Percentiles rank a stretch among this genome's conserved stretches.
Evolutionary conservation across 2,888 invertebrate species (phyloP).

Genomic region (Thymelicus sylvestris): DNA sequence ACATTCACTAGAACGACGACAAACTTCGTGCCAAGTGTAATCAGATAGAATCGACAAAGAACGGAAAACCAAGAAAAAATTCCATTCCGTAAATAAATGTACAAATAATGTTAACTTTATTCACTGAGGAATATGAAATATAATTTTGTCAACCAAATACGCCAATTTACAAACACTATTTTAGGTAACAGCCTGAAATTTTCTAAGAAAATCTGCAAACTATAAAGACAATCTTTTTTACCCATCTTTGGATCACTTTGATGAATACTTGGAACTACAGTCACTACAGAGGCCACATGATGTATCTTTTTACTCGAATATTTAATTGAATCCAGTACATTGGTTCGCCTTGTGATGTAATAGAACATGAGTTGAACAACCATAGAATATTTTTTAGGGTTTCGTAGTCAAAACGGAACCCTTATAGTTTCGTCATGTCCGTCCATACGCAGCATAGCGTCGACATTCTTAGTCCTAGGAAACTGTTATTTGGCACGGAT

Average conservation of each 20-base stretch:
- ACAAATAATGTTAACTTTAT: conserved; percentile 40
- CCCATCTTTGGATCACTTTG: conserved; percentile 44
- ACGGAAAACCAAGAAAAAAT: conserved; percentile 23
- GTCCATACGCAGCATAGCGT: too few species aligned
- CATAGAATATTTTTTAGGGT: too few species aligned
- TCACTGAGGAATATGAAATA: conserved; percentile 8
- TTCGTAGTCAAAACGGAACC: too few species aligned
- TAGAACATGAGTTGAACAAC: not conserved
- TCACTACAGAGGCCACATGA: conserved; percentile 36
- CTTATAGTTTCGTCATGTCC: too few species aligned
- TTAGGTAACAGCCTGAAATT: not conserved
- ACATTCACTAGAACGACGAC: conserved; percentile 37
- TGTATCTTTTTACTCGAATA: conserved; percentile 33
- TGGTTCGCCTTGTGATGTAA: conserved; percentile 3
- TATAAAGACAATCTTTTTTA: conserved; percentile 34
- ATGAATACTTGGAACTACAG: conserved; percentile 42
- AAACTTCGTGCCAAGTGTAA: conserved; percentile 51
- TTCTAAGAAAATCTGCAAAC: conserved; percentile 23
- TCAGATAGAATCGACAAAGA: conserved; percentile 45
- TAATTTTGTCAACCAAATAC: not conserved
- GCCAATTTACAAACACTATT: not conserved
- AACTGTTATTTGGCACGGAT: too few species aligned
- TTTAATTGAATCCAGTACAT: conserved; percentile 3
- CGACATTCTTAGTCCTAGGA: too few species aligned
- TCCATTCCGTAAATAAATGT: conserved; percentile 24